Evolutionary conservation across 2,888 invertebrate genomes (phyloP), one percentile per base, ranked within the genome.

Genomic region (Perizoma flavofasciatum): DNA sequence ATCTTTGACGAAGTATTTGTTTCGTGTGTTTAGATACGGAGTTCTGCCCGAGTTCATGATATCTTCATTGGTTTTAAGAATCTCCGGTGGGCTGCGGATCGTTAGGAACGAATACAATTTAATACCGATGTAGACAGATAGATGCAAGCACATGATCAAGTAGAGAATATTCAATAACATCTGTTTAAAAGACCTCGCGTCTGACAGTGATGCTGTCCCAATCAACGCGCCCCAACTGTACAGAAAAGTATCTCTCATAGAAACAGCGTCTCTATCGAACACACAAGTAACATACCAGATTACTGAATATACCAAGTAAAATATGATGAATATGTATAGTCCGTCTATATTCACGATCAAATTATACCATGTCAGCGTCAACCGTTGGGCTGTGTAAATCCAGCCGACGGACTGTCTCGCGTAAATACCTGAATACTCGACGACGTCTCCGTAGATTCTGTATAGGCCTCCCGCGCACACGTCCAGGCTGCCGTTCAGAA

Each of bases 341-440:
- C 81, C 81, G 9, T 77, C 63, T 0, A 82, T 64, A 69, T 83
- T 88, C 1, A 33, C 44, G 0, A 81, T 47, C 8, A 89, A 69
- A 49, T 76, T 81, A 45, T 77, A 61, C 89, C 87, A 90, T 8
- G 84, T 80, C 61, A 78, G 75, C 1, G 70, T 66, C 0, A 61
- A 62, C 67, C 89, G 74, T 59, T 85, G 75, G 0, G 75, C 82
- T 5, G 76, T 64, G 49, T 89, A 90, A 0, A 82, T 69, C 88
- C 88, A 90, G 45, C 78, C 63, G 1, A 85, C 61, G 0, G 71
- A 67, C 70, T 89, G 86, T 22, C 76, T 72, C 0, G 72, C 71
- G 55, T 90, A 89, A 1, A 81, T 58, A 0, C 89, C 89, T 1
- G 89, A 88, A 62, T 89, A 91, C 4, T 74, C 78, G 0, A 90